These are phyloP conservation scores for Oxyruncus cristatus DNA, from an alignment of 2,113 vertebrate species.

Conservation along the genomic window DNA sequence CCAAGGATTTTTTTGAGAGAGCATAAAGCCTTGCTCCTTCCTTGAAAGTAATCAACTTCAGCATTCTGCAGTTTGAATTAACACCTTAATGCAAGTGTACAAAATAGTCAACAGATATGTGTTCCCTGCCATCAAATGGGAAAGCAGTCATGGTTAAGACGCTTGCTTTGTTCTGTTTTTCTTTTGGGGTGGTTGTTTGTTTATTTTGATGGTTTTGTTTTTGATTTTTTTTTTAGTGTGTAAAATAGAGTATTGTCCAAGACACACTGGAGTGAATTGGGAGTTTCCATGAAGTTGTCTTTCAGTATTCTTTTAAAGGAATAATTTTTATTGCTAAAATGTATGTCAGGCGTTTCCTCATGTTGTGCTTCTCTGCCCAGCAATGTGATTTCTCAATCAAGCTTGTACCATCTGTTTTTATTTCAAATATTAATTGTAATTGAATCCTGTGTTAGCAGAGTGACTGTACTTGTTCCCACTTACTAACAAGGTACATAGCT, in stretches of 20 bases:
- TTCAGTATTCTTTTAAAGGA: background rate
- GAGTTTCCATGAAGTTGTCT: background rate
- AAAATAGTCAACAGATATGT: conserved; percentile 14
- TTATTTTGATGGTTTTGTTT: background rate
- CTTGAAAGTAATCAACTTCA: conserved; percentile 6
- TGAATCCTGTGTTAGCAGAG: background rate
- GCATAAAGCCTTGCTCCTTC: background rate
- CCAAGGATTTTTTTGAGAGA: background rate
- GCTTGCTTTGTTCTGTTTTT: background rate
- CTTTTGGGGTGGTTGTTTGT: too few relatives aligned
- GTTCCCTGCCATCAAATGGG: background rate
- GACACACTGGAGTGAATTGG: background rate
- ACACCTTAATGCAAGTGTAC: background rate
- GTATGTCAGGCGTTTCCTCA: background rate
- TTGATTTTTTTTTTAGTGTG: background rate
- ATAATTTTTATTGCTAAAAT: background rate
- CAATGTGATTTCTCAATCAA: background rate
- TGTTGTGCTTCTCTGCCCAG: background rate
- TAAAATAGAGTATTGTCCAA: background rate
- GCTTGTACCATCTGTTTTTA: background rate
- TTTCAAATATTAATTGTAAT: background rate
- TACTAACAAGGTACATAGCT: background rate
- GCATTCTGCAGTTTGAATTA: background rate
- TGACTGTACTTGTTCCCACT: background rate
- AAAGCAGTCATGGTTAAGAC: background rate